A percentile compares a stretch with the other conserved stretches of the same genome.
phyloP scores from a whole-genome alignment of 2,888 invertebrate species.

The Eupeodes latifasciatus region DNA sequence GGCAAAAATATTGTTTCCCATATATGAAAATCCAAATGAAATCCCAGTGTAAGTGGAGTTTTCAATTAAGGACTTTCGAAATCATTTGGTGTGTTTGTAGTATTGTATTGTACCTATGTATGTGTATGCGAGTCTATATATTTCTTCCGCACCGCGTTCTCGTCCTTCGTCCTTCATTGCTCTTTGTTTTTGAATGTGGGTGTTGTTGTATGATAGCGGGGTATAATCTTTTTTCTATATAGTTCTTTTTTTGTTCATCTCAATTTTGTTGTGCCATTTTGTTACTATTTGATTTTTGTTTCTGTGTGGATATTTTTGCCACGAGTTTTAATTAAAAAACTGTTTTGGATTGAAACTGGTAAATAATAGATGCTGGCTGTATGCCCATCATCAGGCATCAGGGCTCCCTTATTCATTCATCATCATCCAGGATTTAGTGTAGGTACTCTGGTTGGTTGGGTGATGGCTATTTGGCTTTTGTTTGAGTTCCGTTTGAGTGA shows the following conservation, averaged over 20 bases:
- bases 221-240: conserved; percentile 9
- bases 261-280: conserved; percentile 48
- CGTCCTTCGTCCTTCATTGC: background rate
- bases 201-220: background rate
- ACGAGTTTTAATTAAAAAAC: conserved; percentile 75
- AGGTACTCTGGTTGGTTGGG: conserved; percentile 34
- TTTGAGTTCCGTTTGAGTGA: conserved; percentile 71
- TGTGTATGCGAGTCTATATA: too few relatives aligned
- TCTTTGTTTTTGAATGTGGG: background rate
- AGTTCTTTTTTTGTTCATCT: conserved; percentile 22
- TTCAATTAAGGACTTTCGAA: conserved; percentile 73
- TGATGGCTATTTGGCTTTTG: conserved; percentile 50
- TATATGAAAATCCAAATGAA: conserved; percentile 72
- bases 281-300: conserved; percentile 70
- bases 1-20: conserved; percentile 51
- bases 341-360: conserved; percentile 73
- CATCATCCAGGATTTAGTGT: conserved; percentile 27
- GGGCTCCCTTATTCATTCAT: conserved; percentile 35
- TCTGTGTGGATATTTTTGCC: conserved; percentile 63
- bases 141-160: background rate
- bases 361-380: conserved; percentile 63
- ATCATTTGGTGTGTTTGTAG: conserved; percentile 48
- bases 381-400: conserved; percentile 24
- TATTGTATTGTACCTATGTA: background rate
- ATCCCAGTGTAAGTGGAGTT: conserved; percentile 74